Percentiles rank a stretch among this genome's conserved stretches.
phyloP scores from a whole-genome alignment of 1,140 invertebrate species.

The Physella acuta region DNA sequence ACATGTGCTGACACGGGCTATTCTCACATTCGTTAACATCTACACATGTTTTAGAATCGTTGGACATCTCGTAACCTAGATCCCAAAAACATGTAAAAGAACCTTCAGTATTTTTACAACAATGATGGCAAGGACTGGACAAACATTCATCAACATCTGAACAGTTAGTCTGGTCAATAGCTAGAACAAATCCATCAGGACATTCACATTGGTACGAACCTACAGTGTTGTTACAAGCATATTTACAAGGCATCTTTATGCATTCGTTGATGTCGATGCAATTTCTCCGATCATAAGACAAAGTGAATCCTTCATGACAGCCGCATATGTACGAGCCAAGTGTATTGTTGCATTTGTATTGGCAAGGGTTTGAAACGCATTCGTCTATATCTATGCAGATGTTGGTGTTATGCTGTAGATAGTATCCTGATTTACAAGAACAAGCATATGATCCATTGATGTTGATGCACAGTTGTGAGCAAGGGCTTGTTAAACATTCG shows the following conservation, averaged over 20 bases:
- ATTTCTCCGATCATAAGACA: neutral
- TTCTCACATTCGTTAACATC: conserved; percentile 29
- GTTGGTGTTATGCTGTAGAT: neutral
- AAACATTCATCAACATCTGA: conserved; percentile 30
- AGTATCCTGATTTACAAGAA: conserved; percentile 29
- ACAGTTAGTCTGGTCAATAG: neutral
- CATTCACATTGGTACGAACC: neutral
- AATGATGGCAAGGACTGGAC: conserved; percentile 13
- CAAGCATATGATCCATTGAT: conserved; percentile 28
- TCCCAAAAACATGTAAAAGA: conserved; percentile 27
- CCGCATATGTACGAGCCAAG: conserved; percentile 17
- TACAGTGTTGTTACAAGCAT: too few relatives aligned
- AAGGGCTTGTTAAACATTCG: neutral
- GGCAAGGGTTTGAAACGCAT: conserved; percentile 27
- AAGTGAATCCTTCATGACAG: neutral
- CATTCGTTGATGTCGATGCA: neutral
- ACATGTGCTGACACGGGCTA: conserved; percentile 59
- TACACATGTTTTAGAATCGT: neutral
- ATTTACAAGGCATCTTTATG: too few relatives aligned
- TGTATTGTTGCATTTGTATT: conserved; percentile 32
- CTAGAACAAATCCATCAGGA: neutral
- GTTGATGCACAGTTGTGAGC: neutral
- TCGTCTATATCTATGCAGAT: conserved; percentile 32
- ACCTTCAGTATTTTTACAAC: conserved; percentile 27
- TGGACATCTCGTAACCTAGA: conserved; percentile 19